phyloP scores from a whole-genome alignment of 2,888 invertebrate species.

The Cerceris rybyensis region DNA sequence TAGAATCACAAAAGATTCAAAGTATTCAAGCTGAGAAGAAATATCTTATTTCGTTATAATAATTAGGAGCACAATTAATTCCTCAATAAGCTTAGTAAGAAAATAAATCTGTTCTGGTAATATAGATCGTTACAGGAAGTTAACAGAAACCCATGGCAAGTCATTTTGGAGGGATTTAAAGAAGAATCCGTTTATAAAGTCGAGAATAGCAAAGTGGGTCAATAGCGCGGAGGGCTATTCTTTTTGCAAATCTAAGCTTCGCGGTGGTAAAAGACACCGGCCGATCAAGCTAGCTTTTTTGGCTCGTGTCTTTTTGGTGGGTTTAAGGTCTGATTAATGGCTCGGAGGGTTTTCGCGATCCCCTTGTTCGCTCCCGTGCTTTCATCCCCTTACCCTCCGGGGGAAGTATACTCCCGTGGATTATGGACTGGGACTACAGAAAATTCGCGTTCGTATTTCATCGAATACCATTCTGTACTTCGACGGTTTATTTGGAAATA shows the following conservation, averaged over 20 bases:
- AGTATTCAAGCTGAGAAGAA: no score
- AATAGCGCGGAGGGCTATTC: slow-evolving; percentile 33
- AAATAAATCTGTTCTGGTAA: neutral
- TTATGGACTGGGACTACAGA: slow-evolving; percentile 13
- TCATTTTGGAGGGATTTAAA: neutral
- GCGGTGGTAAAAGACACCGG: slow-evolving; percentile 36
- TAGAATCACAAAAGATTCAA: no score
- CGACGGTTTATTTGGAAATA: neutral
- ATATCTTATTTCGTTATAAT: no score
- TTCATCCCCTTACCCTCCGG: neutral
- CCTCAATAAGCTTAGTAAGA: neutral
- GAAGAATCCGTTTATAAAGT: slow-evolving; percentile 31
- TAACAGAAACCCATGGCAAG: no score
- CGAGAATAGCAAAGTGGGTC: slow-evolving; percentile 32
- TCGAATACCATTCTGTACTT: neutral
- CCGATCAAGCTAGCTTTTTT: slow-evolving; percentile 44
- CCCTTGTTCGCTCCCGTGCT: slow-evolving; percentile 20
- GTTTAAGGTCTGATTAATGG: slow-evolving; percentile 54
- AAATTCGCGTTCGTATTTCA: slow-evolving; percentile 5
- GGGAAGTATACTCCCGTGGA: neutral
- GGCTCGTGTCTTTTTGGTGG: slow-evolving; percentile 40
- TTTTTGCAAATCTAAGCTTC: slow-evolving; percentile 35
- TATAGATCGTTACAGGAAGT: no score
- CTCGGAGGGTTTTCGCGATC: slow-evolving; percentile 24
- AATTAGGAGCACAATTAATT: no score